Evolutionary conservation across 1,140 invertebrate species (phyloP).

Genomic region (Thalassaphorura encarpata): DNA sequence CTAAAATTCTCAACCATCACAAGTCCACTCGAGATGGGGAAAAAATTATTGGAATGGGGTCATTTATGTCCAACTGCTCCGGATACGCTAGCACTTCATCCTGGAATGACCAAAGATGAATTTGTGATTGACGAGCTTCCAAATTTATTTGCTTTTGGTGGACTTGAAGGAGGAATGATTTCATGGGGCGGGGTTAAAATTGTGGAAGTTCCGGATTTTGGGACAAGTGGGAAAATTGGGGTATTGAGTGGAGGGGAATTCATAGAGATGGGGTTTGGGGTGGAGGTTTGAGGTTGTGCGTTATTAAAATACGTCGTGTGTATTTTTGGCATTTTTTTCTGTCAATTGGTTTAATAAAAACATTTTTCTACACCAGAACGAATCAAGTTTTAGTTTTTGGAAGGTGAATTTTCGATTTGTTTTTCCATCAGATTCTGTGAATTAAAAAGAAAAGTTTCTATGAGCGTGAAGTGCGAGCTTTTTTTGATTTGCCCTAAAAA

Average conservation of each 20-base stretch:
- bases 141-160: slow-evolving; percentile 22
- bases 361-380: too few relatives aligned
- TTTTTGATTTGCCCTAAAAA: too few relatives aligned
- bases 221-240: slow-evolving; percentile 4
- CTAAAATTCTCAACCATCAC: slow-evolving; percentile 16
- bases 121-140: slow-evolving; percentile 23
- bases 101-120: slow-evolving; percentile 15
- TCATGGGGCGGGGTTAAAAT: slow-evolving; percentile 22
- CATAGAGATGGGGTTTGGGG: too few relatives aligned
- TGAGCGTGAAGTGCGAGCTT: too few relatives aligned
- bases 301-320: too few relatives aligned
- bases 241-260: slow-evolving; percentile 14
- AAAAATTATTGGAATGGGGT: slow-evolving; percentile 26
- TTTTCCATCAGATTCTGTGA: too few relatives aligned
- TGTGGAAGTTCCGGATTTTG: slow-evolving; percentile 23
- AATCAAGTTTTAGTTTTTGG: too few relatives aligned
- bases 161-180: slow-evolving; percentile 12
- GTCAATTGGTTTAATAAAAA: too few relatives aligned
- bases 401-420: too few relatives aligned
- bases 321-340: too few relatives aligned
- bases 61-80: slow-evolving; percentile 30
- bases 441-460: background rate
- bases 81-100: slow-evolving; percentile 26
- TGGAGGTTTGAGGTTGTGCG: too few relatives aligned
- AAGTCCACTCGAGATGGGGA: slow-evolving; percentile 21